Evolutionary conservation across 1,140 invertebrate genomes (phyloP), one percentile per base, ranked within the genome.

Genomic region (Alviniconcha marisindica): DNA sequence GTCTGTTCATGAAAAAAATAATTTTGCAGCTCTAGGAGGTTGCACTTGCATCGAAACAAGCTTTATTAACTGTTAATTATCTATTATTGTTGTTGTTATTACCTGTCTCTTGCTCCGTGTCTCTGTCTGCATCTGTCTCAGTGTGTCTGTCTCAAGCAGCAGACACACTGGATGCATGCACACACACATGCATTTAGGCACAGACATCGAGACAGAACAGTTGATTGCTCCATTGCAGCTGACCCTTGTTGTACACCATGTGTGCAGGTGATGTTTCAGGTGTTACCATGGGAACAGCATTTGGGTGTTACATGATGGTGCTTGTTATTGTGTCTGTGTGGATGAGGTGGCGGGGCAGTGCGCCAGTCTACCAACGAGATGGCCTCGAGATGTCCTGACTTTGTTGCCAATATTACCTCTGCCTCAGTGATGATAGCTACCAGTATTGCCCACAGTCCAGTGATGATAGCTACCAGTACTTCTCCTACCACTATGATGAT

Each of bases 361-460:
- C 51, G 3, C 12, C 51, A 24, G 7, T 42, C 36, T 78, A 60
- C 51, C 28, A 38, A n/a, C 51, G 77, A 63, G 51, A 78, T 12
- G 14, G 36, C 24, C n/a, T 78, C 21, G 77, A 78, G 77, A 33
- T 78, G 54, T 60, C 77, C 0, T 78, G 51, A 78, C 77, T 18
- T 33, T 2, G 31, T n/a, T n/a, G n/a, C n/a, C n/a, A n/a, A n/a
- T n/a, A n/a, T n/a, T n/a, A n/a, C n/a, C n/a, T n/a, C n/a, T n/a
- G 0, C 28, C 18, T n/a, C n/a, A n/a, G n/a, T n/a, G n/a, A n/a
- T n/a, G n/a, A n/a, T n/a, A n/a, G n/a, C n/a, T n/a, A n/a, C n/a
- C n/a, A n/a, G n/a, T n/a, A n/a, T n/a, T n/a, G n/a, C n/a, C n/a
- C n/a, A n/a, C n/a, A n/a, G n/a, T n/a, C n/a, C n/a, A n/a, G n/a